Evolutionary conservation across 2,113 vertebrate genomes (phyloP), one percentile per base, ranked within the genome.

Genomic region (Lutjanus erythropterus): DNA sequence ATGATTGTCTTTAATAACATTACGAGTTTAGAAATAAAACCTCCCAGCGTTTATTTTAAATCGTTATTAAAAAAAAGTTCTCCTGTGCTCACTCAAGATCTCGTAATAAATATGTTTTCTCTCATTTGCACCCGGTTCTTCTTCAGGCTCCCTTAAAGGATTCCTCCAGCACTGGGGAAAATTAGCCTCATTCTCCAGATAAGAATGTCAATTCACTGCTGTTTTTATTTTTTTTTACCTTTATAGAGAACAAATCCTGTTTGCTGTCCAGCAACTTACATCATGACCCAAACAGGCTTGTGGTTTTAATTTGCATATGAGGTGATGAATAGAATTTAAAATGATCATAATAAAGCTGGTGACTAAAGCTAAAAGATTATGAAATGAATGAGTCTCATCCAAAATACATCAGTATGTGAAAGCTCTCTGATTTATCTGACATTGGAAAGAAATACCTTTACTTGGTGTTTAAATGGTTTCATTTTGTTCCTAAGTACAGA

Each of bases 91-190:
- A n/a, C 19, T 41, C 47, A 41, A 53, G 31, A 41, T 39, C 39
- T 59, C 25, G 46, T 52, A n/a, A 78, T 66, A 56, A 7, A 61
- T 71, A 4, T 80, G 62, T 50, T 74, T 65, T 61, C 50, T 73
- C 50, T 64, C 55, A 67, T 78, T 81, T 73, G 52, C 35, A 50
- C 52, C 70, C 35, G 41, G 0, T 64, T 78, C 18, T 55, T 84
- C 64, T 69, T 31, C 85, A 66, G 73, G 75, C 44, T 70, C 31
- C 21, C 39, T 84, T 55, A 4, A 39, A 75, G 9, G 58, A 55
- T 60, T 66, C 41, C 42, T 77, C 50, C 46, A 74, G 68, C 15
- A 3, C 27, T 46, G 4, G 39, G 18, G 19, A 49, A 73, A 70
- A 81, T 60, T 5, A 55, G 6, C 41, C 44, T 66, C 5, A 31